Base-by-base conservation (phyloP, 2,797 vertebrate species). In the Clarias pachynema region DNA sequence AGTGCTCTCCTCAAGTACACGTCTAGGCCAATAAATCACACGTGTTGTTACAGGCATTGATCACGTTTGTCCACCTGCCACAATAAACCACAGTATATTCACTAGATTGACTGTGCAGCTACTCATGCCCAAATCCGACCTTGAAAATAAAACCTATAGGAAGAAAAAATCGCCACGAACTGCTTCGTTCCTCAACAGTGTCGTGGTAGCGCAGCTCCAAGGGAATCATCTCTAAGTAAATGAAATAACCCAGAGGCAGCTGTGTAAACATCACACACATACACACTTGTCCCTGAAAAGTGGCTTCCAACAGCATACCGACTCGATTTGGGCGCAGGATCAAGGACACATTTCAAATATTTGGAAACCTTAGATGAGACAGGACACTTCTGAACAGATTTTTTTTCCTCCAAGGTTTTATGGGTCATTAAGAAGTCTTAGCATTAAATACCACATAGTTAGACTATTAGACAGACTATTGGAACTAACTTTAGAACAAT, bases 211-310 rank as follows among this genome's bases (percentile, higher is more conserved):
- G 31, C 37, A 81, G 34, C 79, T 57, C 59, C 34, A 49, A 82
- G 78, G 82, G 83, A 63, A 77, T 70, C 70, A 62, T 26, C 70
- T 80, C 79, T 82, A 66, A 81, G 70, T 77, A 79, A 82, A 82
- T 62, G 63, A 69, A 82, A 70, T 14, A 26, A 53, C 62, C 20
- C n/a, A 26, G 37, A 49, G 34, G 72, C 86, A 87, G 86, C 86
- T 87, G 83, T 85, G 56, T 40, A 87, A 85, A 87, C 86, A 87
- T 22, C 24, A 34, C 24, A 68, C 40, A 68, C 29, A 34, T 18
- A 68, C 40, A 68, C 75, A 44, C 62, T 31, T 3, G 40, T 29
- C 24, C 34, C 69, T 69, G 29, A 60, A 75, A 70, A 56, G 82
- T 34, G 34, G 53, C 29, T 62, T 83, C 68, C 69, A 53, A 57